Evolutionary conservation across 1,140 invertebrate species (phyloP).

Genomic region (Chironomus tepperi): DNA sequence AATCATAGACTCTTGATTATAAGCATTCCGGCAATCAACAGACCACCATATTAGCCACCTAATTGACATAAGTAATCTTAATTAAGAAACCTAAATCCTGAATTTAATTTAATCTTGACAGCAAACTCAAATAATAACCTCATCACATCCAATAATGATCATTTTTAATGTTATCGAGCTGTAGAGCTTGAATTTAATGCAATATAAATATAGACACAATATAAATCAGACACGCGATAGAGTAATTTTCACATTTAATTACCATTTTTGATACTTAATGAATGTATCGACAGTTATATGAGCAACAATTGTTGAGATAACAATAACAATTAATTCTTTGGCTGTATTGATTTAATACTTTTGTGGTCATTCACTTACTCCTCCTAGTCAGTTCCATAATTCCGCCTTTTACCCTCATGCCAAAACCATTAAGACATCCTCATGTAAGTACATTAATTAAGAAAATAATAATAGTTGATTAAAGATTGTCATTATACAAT

Average conservation of each 20-base stretch:
- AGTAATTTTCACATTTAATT: conserved; percentile 14
- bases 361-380: background rate
- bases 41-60: no score
- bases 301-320: conserved; percentile 7
- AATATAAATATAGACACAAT: background rate
- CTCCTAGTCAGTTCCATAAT: background rate
- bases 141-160: no score
- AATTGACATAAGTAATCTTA: no score
- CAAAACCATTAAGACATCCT: background rate
- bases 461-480: background rate
- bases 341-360: background rate
- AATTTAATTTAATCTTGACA: no score
- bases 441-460: conserved; percentile 5
- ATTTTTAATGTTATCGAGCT: no score
- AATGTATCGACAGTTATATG: background rate
- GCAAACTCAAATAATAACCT: no score
- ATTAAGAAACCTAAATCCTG: no score
- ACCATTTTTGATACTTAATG: background rate
- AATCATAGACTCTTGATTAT: no score
- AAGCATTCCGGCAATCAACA: no score
- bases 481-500: background rate
- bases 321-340: conserved; percentile 3
- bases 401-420: background rate
- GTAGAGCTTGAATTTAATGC: no score
- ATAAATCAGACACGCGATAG: conserved; percentile 6